Conservation (phyloP, 2,113 vertebrate genomes). For the Peromyscus californicus region DNA sequence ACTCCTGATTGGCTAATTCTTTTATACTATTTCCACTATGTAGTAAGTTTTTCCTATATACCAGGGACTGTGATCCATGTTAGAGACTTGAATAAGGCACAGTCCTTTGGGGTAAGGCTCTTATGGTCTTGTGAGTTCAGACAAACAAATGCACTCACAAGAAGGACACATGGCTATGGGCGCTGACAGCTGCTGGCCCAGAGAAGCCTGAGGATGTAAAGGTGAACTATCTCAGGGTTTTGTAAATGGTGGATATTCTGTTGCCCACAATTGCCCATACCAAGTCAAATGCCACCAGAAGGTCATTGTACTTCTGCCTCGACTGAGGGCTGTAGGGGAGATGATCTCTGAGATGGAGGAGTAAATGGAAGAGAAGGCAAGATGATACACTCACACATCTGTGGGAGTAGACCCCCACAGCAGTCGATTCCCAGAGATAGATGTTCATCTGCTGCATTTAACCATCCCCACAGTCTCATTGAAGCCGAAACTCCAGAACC, state of each 20-base stretch:
- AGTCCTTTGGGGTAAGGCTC: neutral
- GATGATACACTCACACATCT: neutral
- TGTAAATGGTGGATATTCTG: neutral
- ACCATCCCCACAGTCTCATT: neutral
- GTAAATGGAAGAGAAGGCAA: neutral
- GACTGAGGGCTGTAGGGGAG: neutral
- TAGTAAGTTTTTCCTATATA: neutral
- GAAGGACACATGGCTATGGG: fast-evolving
- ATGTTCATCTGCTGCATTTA: neutral
- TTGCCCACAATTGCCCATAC: neutral
- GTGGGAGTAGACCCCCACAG: neutral
- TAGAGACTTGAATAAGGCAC: neutral
- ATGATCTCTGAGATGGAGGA: neutral
- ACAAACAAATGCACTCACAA: neutral
- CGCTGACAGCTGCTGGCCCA: neutral
- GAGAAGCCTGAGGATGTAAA: neutral
- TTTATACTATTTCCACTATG: neutral
- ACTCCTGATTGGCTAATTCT: neutral
- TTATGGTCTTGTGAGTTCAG: neutral
- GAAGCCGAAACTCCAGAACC: neutral
- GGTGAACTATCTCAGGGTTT: neutral
- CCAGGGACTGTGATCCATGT: neutral
- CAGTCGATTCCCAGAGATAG: neutral
- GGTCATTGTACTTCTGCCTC: neutral
- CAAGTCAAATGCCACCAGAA: neutral